Evolutionary conservation across 2,888 invertebrate species (phyloP).

Genomic region (Erebia ligea): DNA sequence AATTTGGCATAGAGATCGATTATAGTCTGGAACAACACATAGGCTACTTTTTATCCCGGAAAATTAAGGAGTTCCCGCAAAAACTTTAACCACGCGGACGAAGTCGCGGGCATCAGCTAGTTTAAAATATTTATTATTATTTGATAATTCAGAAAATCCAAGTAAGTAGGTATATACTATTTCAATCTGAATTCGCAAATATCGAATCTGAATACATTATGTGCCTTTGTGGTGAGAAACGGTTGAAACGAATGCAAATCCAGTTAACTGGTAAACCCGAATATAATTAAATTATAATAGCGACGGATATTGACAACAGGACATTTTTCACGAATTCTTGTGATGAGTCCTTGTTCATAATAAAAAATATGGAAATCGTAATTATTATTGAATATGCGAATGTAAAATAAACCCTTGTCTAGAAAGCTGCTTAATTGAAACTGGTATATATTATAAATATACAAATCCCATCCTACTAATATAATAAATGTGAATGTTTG

Average conservation of each 20-base stretch:
- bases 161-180: constrained; percentile 8
- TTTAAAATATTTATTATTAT: no score
- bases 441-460: no score
- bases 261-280: constrained; percentile 30
- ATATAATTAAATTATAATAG: constrained; percentile 23
- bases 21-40: no score
- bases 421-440: no score
- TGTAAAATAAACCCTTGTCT: neutral
- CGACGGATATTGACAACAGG: constrained; percentile 18
- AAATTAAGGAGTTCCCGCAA: no score
- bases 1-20: no score
- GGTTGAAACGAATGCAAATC: constrained; percentile 33
- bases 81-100: no score
- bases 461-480: no score
- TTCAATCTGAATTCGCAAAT: neutral
- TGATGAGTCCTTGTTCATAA: constrained; percentile 9
- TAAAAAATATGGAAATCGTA: constrained; percentile 4
- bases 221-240: constrained; percentile 20
- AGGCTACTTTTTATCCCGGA: no score
- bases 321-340: neutral
- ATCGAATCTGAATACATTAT: constrained; percentile 22
- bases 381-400: neutral
- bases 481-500: no score
- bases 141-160: constrained; percentile 6
- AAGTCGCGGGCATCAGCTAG: no score